These are phyloP conservation scores for Streptopelia turtur DNA, from an alignment of 2,797 vertebrate species.

Conservation along the genomic window DNA sequence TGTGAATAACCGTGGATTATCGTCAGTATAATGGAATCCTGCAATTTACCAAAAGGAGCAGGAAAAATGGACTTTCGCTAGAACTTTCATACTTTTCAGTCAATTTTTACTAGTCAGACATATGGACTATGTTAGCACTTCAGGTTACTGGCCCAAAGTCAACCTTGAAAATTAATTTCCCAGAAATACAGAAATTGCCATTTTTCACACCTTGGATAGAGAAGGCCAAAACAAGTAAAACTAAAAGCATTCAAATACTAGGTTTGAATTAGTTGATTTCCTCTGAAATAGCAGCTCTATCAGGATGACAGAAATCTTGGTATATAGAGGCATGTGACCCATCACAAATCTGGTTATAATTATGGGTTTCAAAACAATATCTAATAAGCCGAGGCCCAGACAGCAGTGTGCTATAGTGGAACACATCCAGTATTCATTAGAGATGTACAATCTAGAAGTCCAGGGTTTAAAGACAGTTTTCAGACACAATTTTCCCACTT, in stretches of 20 bases:
- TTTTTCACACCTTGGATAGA: slow-evolving; percentile 50
- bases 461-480: slow-evolving; percentile 63
- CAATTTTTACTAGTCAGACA: slow-evolving; percentile 60
- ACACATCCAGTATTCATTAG: slow-evolving; percentile 65
- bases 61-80: slow-evolving; percentile 64
- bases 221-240: slow-evolving; percentile 63
- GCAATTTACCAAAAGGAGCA: slow-evolving; percentile 65
- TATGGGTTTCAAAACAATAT: slow-evolving; percentile 51
- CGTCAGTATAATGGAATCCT: slow-evolving; percentile 63
- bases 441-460: slow-evolving; percentile 64
- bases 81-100: slow-evolving; percentile 58
- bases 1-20: slow-evolving; percentile 50
- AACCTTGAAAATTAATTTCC: slow-evolving; percentile 71
- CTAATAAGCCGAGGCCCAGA: slow-evolving; percentile 64
- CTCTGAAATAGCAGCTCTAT: slow-evolving; percentile 20
- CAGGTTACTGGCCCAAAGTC: slow-evolving; percentile 61
- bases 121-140: slow-evolving; percentile 74
- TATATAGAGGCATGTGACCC: neutral
- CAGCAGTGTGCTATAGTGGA: slow-evolving; percentile 47
- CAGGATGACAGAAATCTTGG: slow-evolving; percentile 23
- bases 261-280: slow-evolving; percentile 47
- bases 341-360: slow-evolving; percentile 34
- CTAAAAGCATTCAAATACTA: slow-evolving; percentile 37
- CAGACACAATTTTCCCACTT: slow-evolving; percentile 69
- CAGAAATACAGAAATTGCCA: slow-evolving; percentile 66